Evolutionary conservation across 2,888 invertebrate genomes (phyloP).

Genomic region (Ischnus inquisitorius): DNA sequence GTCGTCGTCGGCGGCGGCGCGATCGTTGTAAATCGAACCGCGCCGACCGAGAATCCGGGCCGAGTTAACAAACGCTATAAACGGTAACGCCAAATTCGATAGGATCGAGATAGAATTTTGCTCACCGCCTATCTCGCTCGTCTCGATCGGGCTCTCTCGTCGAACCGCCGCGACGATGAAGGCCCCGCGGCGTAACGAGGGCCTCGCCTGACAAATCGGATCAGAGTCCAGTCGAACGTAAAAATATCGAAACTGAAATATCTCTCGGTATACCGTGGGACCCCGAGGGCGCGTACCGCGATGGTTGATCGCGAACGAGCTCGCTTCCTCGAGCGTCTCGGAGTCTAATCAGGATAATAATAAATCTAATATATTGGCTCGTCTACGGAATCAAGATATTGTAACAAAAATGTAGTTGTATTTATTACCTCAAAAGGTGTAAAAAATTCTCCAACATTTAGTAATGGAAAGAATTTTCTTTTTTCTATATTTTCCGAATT

Average conservation of each 20-base stretch:
- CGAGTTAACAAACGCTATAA: constrained; percentile 66
- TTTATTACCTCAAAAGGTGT: not conserved
- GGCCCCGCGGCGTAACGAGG: constrained; percentile 67
- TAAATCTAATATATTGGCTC: constrained; percentile 20
- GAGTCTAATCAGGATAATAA: constrained; percentile 49
- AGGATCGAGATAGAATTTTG: constrained; percentile 67
- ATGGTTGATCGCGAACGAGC: constrained; percentile 15
- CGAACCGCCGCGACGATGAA: constrained; percentile 8
- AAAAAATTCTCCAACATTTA: not conserved
- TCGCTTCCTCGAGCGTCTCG: not conserved
- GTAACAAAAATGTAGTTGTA: too few relatives aligned
- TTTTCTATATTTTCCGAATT: too few relatives aligned
- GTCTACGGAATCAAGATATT: not conserved
- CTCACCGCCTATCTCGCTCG: constrained; percentile 23
- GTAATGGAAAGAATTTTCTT: too few relatives aligned
- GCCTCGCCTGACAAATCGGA: constrained; percentile 72
- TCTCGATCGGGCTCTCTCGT: constrained; percentile 22
- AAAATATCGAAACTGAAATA: constrained; percentile 66
- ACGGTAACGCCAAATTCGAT: constrained; percentile 66
- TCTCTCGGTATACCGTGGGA: constrained; percentile 16
- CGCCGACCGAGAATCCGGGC: constrained; percentile 24
- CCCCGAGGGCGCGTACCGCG: constrained; percentile 28
- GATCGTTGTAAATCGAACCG: constrained; percentile 60
- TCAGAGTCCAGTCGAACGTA: constrained; percentile 71
- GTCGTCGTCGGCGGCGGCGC: constrained; percentile 3